Evolutionary conservation across 2,797 vertebrate genomes (phyloP).

Genomic region (Telmatherina bonti): DNA sequence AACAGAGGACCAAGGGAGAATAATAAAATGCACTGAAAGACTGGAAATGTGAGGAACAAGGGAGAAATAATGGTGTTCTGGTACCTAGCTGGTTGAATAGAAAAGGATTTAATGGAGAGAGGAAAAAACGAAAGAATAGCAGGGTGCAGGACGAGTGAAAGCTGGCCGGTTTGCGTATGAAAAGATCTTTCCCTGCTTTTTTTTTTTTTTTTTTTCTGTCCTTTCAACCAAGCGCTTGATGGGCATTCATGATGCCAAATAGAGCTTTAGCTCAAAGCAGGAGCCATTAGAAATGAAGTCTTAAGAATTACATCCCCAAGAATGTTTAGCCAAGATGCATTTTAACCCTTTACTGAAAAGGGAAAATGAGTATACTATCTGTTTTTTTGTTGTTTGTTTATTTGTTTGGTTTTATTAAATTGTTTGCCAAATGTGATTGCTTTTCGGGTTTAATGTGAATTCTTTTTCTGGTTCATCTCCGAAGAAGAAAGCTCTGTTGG

Average conservation of each 20-base stretch:
- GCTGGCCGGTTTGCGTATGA: slow-evolving; percentile 33
- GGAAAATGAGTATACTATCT: slow-evolving; percentile 14
- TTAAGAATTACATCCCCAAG: slow-evolving; percentile 36
- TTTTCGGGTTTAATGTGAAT: slow-evolving; percentile 42
- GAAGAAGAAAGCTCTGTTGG: slow-evolving; percentile 6
- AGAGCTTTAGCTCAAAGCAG: slow-evolving; percentile 52
- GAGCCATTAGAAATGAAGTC: slow-evolving; percentile 51
- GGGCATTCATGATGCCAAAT: slow-evolving; percentile 59
- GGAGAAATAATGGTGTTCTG: slow-evolving; percentile 43
- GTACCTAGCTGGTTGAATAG: slow-evolving; percentile 48
- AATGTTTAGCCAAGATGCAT: slow-evolving; percentile 70
- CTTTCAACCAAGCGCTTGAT: slow-evolving; percentile 42
- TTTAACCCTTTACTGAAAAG: slow-evolving; percentile 50
- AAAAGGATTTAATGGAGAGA: slow-evolving; percentile 35
- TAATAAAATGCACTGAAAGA: slow-evolving; percentile 63
- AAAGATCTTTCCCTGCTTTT: slow-evolving; percentile 35
- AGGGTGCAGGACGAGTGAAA: neutral
- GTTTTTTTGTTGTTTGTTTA: slow-evolving; percentile 40
- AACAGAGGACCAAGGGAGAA: slow-evolving; percentile 25
- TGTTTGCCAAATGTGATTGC: slow-evolving; percentile 53
- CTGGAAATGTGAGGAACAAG: slow-evolving; percentile 29
- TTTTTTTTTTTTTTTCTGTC: slow-evolving; percentile 38
- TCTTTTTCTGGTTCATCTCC: slow-evolving; percentile 13
- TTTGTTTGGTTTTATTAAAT: too few species aligned
- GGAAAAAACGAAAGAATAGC: neutral